Base-by-base conservation (phyloP, 2,888 invertebrate species). In the Hemaris fuciformis region DNA sequence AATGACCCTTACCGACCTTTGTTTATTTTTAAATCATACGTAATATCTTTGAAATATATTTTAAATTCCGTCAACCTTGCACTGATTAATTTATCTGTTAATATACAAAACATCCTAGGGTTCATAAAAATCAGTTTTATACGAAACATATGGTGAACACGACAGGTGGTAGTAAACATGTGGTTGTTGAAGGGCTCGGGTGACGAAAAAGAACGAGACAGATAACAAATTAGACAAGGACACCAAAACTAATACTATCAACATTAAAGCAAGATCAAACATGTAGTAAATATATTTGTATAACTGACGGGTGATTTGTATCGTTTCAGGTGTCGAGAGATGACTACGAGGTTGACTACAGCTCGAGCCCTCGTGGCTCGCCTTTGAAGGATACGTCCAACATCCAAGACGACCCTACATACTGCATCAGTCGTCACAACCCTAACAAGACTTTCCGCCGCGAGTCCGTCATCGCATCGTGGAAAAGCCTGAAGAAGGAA, bases 401-500 rank as follows among this genome's bases (percentile, higher is more conserved):
- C 76, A 83, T 91, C 64, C 90, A 88, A 57, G 89, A 91, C 34
- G 89, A 91, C 59, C 82, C 81, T 56, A 76, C 85, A 1, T 91
- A 85, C 76, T 84, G 82, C 76, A 90, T 92, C 74, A 92, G 91
- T 74, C 86, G 92, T n/a, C 91, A 91, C 77, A 92, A 92, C 64
- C 92, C 92, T 0, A 92, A 92, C 77, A 91, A 87, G 75, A 92
- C 91, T 31, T 93, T 91, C 77, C 85, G 93, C 1, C 79, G 93
- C 8, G 93, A 93, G 71, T 89, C 92, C 1, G 91, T 93, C 38
- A 93, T 93, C 22, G 93, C 93, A 25, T 93, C 93, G 0, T 93
- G 93, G 93, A 92, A 88, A 69, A 89, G 82, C 68, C 73, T 93
- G 75, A 93, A 93, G 74, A 91, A 92, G 64, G 93, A 93, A 66